Conservation (phyloP, 1,140 invertebrate species). For the Planococcus citri region DNA sequence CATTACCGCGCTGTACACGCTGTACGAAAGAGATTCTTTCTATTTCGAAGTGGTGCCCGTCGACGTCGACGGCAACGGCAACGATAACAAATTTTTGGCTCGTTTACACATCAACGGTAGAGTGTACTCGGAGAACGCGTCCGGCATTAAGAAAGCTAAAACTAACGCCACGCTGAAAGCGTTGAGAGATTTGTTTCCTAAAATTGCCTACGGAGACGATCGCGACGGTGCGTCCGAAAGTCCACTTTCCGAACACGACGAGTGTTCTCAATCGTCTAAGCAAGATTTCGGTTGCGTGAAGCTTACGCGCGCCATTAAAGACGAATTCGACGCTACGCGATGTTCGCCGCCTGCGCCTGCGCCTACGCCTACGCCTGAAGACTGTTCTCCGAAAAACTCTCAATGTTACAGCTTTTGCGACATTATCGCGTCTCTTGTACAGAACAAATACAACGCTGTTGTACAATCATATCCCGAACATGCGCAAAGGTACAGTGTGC, state of each 20-base stretch:
- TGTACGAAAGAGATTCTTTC: background rate
- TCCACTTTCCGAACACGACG: too few species aligned
- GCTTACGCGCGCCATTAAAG: too few species aligned
- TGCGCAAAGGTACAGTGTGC: slow-evolving; percentile 9
- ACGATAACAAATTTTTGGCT: background rate
- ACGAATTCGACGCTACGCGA: too few species aligned
- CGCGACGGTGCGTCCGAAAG: too few species aligned
- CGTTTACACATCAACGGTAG: background rate
- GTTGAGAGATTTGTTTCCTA: background rate
- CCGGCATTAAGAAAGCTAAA: background rate
- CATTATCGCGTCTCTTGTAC: background rate
- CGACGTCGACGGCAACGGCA: too few species aligned
- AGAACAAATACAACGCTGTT: background rate
- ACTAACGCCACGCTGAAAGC: background rate
- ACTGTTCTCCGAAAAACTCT: background rate
- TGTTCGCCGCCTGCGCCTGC: too few species aligned
- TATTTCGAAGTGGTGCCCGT: background rate
- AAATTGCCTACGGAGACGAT: background rate
- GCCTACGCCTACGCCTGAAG: background rate
- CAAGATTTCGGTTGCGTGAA: too few species aligned
- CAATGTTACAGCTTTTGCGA: background rate
- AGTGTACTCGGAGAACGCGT: background rate
- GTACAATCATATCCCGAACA: background rate
- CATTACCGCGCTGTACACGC: background rate
- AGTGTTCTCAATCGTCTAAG: too few species aligned